phyloP scores from a whole-genome alignment of 1,140 invertebrate species.

The Hestina assimilis region DNA sequence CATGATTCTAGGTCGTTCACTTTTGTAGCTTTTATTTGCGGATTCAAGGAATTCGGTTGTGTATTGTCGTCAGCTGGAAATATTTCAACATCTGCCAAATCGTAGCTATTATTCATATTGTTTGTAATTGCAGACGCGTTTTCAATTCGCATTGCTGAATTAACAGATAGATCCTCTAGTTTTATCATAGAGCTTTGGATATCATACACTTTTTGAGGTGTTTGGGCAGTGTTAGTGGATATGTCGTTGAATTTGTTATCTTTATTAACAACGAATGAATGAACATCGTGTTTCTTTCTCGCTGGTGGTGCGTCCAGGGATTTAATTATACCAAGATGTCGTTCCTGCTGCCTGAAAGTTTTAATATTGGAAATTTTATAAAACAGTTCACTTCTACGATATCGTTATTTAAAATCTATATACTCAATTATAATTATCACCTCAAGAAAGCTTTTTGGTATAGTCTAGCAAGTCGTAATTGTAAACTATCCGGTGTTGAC shows the following conservation, averaged over 20 bases:
- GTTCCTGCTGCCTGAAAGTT: slow-evolving; percentile 83
- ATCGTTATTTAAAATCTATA: no score
- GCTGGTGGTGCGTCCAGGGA: slow-evolving; percentile 62
- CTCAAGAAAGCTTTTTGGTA: slow-evolving; percentile 83
- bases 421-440: slow-evolving; percentile 43
- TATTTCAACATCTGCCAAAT: slow-evolving; percentile 31
- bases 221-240: slow-evolving; percentile 35
- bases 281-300: slow-evolving; percentile 71
- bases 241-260: slow-evolving; percentile 45
- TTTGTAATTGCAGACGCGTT: not conserved
- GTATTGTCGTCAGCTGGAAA: slow-evolving; percentile 36
- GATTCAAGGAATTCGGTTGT: slow-evolving; percentile 17
- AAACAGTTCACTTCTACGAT: not conserved
- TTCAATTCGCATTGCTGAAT: slow-evolving; percentile 14
- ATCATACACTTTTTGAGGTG: slow-evolving; percentile 48
- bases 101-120: slow-evolving; percentile 2
- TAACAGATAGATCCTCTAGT: slow-evolving; percentile 32
- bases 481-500: slow-evolving; percentile 76
- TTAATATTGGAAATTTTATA: not conserved
- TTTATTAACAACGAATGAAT: slow-evolving; percentile 66
- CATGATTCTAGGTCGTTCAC: slow-evolving; percentile 52
- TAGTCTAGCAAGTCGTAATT: slow-evolving; percentile 80
- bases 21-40: slow-evolving; percentile 47
- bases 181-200: slow-evolving; percentile 44
- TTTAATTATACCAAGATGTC: slow-evolving; percentile 82